A percentile compares a stretch with the other conserved stretches of the same genome.
phyloP scores from a whole-genome alignment of 2,113 vertebrate genomes.

The Butorides virescens region DNA sequence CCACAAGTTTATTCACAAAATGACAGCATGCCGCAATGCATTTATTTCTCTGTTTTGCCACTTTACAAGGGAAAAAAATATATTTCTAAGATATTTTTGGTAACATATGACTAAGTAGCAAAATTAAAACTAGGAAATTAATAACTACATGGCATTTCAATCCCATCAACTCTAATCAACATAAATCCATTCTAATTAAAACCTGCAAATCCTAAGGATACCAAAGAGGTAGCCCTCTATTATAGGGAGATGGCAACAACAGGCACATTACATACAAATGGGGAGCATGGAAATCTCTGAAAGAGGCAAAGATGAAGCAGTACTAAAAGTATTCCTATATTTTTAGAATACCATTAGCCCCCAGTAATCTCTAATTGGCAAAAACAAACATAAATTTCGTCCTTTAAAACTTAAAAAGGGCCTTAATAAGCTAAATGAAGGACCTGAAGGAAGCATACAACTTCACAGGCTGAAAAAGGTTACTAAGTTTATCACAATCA shows the following conservation, averaged over 20 bases:
- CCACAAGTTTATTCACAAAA: not conserved
- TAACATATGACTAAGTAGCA: conserved; percentile 57
- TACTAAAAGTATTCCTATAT: not conserved
- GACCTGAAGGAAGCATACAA: not conserved
- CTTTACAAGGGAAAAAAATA: conserved; percentile 35
- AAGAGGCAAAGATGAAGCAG: not conserved
- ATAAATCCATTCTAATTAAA: conserved; percentile 72
- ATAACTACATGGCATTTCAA: conserved; percentile 50
- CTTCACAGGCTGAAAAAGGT: conserved; percentile 8
- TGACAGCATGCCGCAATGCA: not conserved
- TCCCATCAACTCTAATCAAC: conserved; percentile 63
- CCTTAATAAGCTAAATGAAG: not conserved
- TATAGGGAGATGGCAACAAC: conserved; percentile 6
- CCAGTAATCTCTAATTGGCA: not conserved
- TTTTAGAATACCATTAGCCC: not conserved
- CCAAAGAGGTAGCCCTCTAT: conserved; percentile 49
- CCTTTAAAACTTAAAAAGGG: not conserved
- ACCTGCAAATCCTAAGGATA: conserved; percentile 60
- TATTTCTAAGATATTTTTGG: conserved; percentile 63
- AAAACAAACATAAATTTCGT: not conserved
- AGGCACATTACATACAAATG: not conserved
- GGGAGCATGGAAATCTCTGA: not conserved
- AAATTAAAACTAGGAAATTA: conserved; percentile 67
- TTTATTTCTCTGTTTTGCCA: conserved; percentile 44
- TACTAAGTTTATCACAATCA: not conserved